Base-by-base conservation (phyloP, 2,888 invertebrate species). In the Drosophila diplacantha region DNA sequence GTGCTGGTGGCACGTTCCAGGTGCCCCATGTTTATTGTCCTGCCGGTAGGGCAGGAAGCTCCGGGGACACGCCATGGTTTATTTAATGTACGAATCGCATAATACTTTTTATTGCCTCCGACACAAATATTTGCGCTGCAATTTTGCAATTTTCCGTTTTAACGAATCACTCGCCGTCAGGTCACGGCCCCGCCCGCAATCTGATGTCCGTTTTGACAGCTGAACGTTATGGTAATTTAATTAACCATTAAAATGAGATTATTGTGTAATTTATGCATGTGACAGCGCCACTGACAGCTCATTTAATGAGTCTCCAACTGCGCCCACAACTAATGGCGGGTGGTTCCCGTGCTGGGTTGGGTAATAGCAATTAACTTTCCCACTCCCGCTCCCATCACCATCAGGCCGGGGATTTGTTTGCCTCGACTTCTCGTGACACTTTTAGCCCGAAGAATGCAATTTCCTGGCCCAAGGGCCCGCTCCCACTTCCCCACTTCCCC, bases 401-500 rank as follows among this genome's bases (percentile, higher is more conserved):
- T 4, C 26, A 26, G 38, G 2, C 16, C 26, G 22, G 35, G 49
- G 34, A 49, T 43, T 47, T 35, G 51, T 65, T 58, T 59, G 51
- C 54, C 51, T 18, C 39, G 43, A 63, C 71, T 67, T 54, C 68
- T 75, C 43, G 69, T 61, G 73, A 73, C 78, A 81, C 78, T 73
- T 66, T 77, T 68, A 68, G 55, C n/a, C 35, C 34, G 35, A 72
- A 79, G 82, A 81, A 72, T 83, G 82, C 80, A 80, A 80, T 80
- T 83, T 80, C 80, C 80, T 83, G 77, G 46, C 47, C 56, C 54
- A 4, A 65, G 70, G 62, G 72, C 43, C 56, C 51, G 51, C 54
- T 43, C 12, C 9, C 43, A 26, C 43, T 46, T 56, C 20, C 12
- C 9, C 26, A 26, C 43, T 46, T 56, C 20, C n/a, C 26, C 26